Evolutionary conservation across 2,797 vertebrate species (phyloP).

Genomic region (Acipenser oxyrinchus): DNA sequence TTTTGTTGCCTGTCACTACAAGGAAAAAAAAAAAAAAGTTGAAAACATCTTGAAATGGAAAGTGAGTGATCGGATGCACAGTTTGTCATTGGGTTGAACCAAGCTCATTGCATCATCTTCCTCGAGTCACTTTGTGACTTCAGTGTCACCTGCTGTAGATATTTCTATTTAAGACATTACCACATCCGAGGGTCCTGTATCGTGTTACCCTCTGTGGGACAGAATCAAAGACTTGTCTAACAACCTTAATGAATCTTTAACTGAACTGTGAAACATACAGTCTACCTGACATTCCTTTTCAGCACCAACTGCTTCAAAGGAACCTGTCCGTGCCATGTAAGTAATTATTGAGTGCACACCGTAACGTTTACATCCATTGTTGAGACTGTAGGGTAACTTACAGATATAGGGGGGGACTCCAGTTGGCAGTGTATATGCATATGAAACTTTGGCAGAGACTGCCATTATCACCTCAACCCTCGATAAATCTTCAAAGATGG

Average conservation of each 20-base stretch:
- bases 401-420: too few species aligned
- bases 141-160: constrained; percentile 24
- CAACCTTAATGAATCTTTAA: constrained; percentile 50
- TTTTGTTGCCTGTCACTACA: constrained; percentile 75
- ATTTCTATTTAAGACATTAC: constrained; percentile 45
- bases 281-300: constrained; percentile 48
- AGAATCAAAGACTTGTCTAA: constrained; percentile 42
- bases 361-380: constrained; percentile 14
- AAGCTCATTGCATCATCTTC: constrained; percentile 26
- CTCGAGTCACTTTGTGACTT: constrained; percentile 27
- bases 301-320: constrained; percentile 31
- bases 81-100: constrained; percentile 55
- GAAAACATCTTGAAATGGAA: constrained; percentile 62
- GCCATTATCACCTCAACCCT: too few species aligned
- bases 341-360: constrained; percentile 40
- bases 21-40: constrained; percentile 43
- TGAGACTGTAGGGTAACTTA: not conserved
- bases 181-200: constrained; percentile 39
- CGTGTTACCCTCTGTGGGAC: constrained; percentile 33
- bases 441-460: too few species aligned
- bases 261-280: constrained; percentile 54
- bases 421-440: too few species aligned
- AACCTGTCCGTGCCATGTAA: constrained; percentile 42
- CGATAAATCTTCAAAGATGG: too few species aligned
- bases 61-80: constrained; percentile 56